Conservation (phyloP, 2,888 invertebrate genomes). For the Heliconius hortense region DNA sequence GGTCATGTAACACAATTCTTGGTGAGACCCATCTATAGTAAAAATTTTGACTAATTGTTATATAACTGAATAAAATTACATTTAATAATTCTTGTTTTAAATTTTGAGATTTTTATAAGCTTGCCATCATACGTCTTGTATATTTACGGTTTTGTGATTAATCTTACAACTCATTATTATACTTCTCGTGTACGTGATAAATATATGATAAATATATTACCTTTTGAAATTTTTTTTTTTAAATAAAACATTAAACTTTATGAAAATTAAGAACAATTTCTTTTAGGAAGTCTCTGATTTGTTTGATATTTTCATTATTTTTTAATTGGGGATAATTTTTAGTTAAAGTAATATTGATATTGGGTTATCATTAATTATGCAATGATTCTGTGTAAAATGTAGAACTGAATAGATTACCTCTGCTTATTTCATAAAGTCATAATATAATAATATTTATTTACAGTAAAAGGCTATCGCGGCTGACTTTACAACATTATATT, state of each 20-base stretch:
- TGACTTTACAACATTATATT: background rate
- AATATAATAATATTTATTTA: background rate
- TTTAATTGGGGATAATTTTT: no score
- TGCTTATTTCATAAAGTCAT: no score
- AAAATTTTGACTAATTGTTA: background rate
- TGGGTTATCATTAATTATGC: no score
- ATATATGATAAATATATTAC: no score
- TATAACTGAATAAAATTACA: background rate
- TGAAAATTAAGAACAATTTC: no score
- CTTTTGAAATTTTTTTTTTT: no score
- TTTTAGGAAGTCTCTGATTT: no score
- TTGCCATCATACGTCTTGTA: background rate
- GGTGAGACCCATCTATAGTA: background rate
- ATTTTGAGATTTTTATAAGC: background rate
- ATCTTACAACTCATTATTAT: background rate
- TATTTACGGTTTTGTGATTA: background rate
- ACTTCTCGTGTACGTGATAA: background rate
- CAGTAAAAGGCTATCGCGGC: background rate
- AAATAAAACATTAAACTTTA: no score
- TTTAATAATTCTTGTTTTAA: background rate
- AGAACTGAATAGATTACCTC: no score
- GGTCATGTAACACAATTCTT: conserved; percentile 1
- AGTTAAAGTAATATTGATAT: no score
- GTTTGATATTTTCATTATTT: no score
- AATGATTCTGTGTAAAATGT: no score